Evolutionary conservation across 2,113 vertebrate genomes (phyloP).

Genomic region (Mirounga angustirostris): DNA sequence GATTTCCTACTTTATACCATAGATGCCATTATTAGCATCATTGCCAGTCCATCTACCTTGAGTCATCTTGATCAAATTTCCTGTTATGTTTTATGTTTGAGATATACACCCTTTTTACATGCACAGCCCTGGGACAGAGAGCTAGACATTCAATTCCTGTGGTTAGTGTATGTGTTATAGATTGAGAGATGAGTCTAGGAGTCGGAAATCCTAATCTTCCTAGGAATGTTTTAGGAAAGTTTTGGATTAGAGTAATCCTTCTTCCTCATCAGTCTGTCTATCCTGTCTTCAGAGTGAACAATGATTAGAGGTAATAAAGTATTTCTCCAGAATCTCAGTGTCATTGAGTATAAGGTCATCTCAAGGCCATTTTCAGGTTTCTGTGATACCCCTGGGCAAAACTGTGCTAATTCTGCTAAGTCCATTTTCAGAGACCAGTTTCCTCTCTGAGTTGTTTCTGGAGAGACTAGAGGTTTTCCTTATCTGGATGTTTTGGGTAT

Average conservation of each 20-base stretch:
- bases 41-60: neutral
- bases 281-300: neutral
- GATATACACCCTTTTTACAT: neutral
- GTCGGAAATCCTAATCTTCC: neutral
- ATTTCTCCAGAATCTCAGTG: neutral
- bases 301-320: neutral
- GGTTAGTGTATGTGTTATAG: neutral
- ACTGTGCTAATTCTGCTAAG: neutral
- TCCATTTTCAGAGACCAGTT: neutral
- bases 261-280: neutral
- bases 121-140: neutral
- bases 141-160: neutral
- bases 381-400: rapidly evolving
- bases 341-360: neutral
- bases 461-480: neutral
- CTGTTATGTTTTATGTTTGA: neutral
- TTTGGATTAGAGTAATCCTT: neutral
- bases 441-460: neutral
- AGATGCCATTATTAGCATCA: neutral
- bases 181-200: neutral
- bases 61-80: neutral
- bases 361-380: neutral
- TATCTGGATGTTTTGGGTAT: neutral
- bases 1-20: neutral
- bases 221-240: neutral